phyloP scores from a whole-genome alignment of 2,888 invertebrate species.

The Agonopterix subpropinquella region DNA sequence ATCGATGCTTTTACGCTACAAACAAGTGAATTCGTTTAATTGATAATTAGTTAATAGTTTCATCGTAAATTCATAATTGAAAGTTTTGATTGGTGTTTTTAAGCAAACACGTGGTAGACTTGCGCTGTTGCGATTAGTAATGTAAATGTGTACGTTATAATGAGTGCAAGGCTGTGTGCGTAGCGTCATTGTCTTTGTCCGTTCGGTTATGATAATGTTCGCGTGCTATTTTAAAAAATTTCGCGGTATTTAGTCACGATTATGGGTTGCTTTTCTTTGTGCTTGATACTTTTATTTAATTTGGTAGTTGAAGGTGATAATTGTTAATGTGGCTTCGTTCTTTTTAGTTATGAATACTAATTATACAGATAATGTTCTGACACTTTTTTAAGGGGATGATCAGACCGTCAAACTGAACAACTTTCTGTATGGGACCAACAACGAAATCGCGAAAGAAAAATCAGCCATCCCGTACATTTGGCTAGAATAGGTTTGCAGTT shows the following conservation, averaged over 20 bases:
- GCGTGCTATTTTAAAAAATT: constrained; percentile 29
- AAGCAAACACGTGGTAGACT: constrained; percentile 44
- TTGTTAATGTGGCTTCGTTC: too few relatives aligned
- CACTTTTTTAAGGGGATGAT: too few relatives aligned
- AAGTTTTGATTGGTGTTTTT: constrained; percentile 41
- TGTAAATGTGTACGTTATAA: constrained; percentile 68
- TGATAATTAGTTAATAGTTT: constrained; percentile 28
- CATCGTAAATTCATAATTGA: constrained; percentile 37
- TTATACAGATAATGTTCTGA: too few relatives aligned
- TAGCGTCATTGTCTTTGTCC: constrained; percentile 30
- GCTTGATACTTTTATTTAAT: constrained; percentile 1
- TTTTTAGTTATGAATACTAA: too few relatives aligned
- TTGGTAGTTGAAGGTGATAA: too few relatives aligned
- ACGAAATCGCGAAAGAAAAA: too few relatives aligned
- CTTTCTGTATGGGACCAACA: too few relatives aligned
- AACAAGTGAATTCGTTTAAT: constrained; percentile 26
- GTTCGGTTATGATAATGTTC: constrained; percentile 23
- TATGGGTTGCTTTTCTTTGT: constrained; percentile 8
- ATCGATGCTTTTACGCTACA: constrained; percentile 32
- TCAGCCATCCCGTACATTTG: too few relatives aligned
- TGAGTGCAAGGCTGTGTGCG: constrained; percentile 60
- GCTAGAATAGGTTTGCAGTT: too few relatives aligned
- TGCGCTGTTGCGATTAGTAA: constrained; percentile 39
- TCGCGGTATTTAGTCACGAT: constrained; percentile 12
- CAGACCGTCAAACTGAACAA: too few relatives aligned